A percentile compares a stretch with the other conserved stretches of the same genome.
Evolutionary conservation across 2,888 invertebrate species (phyloP).

Genomic region (Polydrusus tereticollis): DNA sequence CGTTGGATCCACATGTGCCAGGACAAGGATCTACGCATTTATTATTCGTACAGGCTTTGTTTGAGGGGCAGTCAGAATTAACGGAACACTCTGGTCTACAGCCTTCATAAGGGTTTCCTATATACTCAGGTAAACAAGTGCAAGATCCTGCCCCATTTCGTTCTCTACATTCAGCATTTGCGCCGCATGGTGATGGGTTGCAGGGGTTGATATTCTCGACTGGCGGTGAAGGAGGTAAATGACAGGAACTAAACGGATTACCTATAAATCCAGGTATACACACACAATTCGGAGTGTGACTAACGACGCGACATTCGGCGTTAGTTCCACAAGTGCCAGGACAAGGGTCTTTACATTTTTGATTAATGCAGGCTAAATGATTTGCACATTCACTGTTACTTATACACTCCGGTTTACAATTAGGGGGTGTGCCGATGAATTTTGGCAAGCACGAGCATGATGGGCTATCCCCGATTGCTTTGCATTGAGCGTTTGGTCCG

Average conservation of each 20-base stretch:
- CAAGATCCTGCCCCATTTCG: slow-evolving; percentile 80
- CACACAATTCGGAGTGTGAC: slow-evolving; percentile 82
- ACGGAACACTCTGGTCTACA: slow-evolving; percentile 71
- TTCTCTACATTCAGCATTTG: slow-evolving; percentile 78
- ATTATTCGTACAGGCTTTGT: slow-evolving; percentile 69
- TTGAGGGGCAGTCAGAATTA: slow-evolving; percentile 65
- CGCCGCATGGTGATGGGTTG: slow-evolving; percentile 72
- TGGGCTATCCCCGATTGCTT: slow-evolving; percentile 67
- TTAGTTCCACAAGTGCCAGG: slow-evolving; percentile 78
- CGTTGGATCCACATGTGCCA: slow-evolving; percentile 69
- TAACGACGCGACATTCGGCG: slow-evolving; percentile 81
- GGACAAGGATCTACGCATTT: slow-evolving; percentile 71
- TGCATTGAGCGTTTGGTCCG: slow-evolving; percentile 68
- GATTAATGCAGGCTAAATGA: slow-evolving; percentile 79
- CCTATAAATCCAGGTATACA: slow-evolving; percentile 76
- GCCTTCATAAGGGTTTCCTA: slow-evolving; percentile 80
- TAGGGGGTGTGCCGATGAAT: slow-evolving; percentile 68
- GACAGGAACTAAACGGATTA: slow-evolving; percentile 75
- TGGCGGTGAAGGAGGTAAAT: slow-evolving; percentile 48
- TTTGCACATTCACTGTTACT: slow-evolving; percentile 79
- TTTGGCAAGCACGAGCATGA: slow-evolving; percentile 70
- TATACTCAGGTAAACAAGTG: slow-evolving; percentile 77
- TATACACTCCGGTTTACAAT: slow-evolving; percentile 77
- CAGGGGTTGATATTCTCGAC: slow-evolving; percentile 63
- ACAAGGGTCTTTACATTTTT: slow-evolving; percentile 83